These are phyloP conservation scores for Dryococelus australis DNA, from an alignment of 2,888 invertebrate species.

Conservation along the genomic window DNA sequence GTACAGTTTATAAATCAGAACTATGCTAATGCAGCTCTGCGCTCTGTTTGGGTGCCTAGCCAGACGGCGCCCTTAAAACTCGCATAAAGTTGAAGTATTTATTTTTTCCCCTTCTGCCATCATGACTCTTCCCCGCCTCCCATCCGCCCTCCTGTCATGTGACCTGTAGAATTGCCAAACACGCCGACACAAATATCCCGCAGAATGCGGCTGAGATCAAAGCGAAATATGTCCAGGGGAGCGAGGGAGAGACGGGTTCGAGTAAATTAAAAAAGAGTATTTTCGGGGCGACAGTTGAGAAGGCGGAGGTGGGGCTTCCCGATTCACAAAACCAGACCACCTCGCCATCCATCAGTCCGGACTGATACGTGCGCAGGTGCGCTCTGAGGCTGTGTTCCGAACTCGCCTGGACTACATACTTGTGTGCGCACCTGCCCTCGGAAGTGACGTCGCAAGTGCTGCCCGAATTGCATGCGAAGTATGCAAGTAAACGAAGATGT, in stretches of 20 bases:
- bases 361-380: neutral
- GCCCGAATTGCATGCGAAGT: too few species aligned
- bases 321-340: neutral
- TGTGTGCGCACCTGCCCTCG: too few species aligned
- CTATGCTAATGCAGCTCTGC: too few species aligned
- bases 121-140: neutral
- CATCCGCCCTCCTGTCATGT: neutral
- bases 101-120: neutral
- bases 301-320: neutral
- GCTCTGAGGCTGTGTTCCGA: neutral
- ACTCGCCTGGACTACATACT: too few species aligned
- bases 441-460: too few species aligned
- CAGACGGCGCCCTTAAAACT: too few species aligned
- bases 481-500: too few species aligned
- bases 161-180: neutral
- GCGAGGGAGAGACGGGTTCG: neutral
- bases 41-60: too few species aligned
- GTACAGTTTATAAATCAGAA: too few species aligned
- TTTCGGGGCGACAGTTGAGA: slow-evolving; percentile 1
- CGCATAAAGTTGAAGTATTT: neutral
- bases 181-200: slow-evolving; percentile 9
- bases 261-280: slow-evolving; percentile 8
- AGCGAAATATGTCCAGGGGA: neutral
- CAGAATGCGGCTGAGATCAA: slow-evolving; percentile 9
- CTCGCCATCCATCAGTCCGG: neutral